Base-by-base conservation (phyloP, 2,888 invertebrate genomes). In the Ormyrus thymus region DNA sequence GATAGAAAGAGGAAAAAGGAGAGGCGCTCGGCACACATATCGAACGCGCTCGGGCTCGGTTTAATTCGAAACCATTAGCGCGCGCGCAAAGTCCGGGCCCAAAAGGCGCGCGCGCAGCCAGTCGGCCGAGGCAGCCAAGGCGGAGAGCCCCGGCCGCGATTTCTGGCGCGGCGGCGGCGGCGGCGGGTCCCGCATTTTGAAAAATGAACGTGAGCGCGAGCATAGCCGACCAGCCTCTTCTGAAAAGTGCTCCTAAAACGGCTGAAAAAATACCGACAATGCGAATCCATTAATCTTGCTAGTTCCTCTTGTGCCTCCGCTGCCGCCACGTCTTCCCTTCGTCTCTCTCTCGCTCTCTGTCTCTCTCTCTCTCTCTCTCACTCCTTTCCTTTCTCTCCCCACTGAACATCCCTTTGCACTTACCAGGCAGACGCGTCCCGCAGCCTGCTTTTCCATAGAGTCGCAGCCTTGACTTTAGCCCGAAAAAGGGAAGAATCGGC, bases 261-360 rank as follows among this genome's bases (percentile, higher is more conserved):
- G 86, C 85, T 87, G 89, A 89, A 90, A 89, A 89, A 89, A 88
- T 88, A 88, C 89, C 87, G 88, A 90, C 90, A 90, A 90, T 90
- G 86, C 84, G 84, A 87, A 88, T 88, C 89, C 90, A 90, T 90
- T 90, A 90, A 90, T 90, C 90, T 89, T 89, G 80, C 84, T 85
- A 83, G 85, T 86, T 83, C 83, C 82, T 83, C 83, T 81, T 80
- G 81, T 83, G 83, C 82, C 83, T 81, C 51, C 43, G 58, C 29
- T 29, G n/a, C 7, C 13, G 43, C 13, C 13, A 61, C 61, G 61
- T 64, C 66, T 66, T 55, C 55, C 64, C 51, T 15, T 61, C 55
- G 53, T 48, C 29, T 11, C 55, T 9, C 73, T 45, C 29, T 56
- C 68, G 10, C 45, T 66, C 77, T 61, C 55, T 7, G 61, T 59